A percentile compares a stretch with the other conserved stretches of the same genome.
phyloP scores from a whole-genome alignment of 2,113 vertebrate species.

The Emydura subglobosa region DNA sequence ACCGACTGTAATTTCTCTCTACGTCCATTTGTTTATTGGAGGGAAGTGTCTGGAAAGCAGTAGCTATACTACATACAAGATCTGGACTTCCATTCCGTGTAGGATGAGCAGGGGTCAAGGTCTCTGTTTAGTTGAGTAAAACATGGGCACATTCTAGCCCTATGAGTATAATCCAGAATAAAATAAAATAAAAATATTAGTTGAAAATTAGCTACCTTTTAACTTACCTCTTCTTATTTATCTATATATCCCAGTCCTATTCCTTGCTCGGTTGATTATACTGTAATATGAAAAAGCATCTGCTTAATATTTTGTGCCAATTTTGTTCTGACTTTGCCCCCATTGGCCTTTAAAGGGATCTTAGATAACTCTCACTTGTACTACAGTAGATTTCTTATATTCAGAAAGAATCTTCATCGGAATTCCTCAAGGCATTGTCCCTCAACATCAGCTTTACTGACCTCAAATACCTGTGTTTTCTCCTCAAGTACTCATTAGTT shows the following conservation, averaged over 20 bases:
- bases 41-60: not conserved
- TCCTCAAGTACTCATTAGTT: not conserved
- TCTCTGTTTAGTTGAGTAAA: not conserved
- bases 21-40: not conserved
- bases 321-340: slow-evolving; percentile 60
- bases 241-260: not conserved
- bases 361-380: slow-evolving; percentile 54
- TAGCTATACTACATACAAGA: not conserved
- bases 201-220: not conserved
- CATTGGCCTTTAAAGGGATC: slow-evolving; percentile 60
- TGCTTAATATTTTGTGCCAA: slow-evolving; percentile 56
- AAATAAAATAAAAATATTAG: not conserved
- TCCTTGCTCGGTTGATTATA: not conserved
- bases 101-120: not conserved
- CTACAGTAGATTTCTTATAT: slow-evolving; percentile 60
- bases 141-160: not conserved
- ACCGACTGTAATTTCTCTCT: not conserved
- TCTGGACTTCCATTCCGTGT: not conserved
- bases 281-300: slow-evolving; percentile 31
- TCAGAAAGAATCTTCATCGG: slow-evolving; percentile 36
- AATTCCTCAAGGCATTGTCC: slow-evolving; percentile 55
- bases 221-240: not conserved
- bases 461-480: slow-evolving; percentile 8
- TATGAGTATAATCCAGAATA: not conserved
- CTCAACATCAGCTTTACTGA: slow-evolving; percentile 58